A percentile compares a stretch with the other conserved stretches of the same genome.
phyloP scores from a whole-genome alignment of 2,113 vertebrate genomes.

The Melanerpes aurifrons region DNA sequence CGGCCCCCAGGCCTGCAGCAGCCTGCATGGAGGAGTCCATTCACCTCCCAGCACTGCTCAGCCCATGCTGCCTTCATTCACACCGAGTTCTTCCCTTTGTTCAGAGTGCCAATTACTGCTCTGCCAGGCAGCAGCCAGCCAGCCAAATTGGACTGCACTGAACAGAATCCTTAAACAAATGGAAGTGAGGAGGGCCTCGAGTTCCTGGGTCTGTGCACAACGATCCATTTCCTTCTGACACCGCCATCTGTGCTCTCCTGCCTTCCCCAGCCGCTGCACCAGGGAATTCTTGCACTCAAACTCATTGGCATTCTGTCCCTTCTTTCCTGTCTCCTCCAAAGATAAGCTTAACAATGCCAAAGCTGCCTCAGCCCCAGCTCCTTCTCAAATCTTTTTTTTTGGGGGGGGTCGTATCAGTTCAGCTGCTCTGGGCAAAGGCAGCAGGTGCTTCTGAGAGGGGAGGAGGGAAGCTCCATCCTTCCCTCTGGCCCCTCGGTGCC shows the following conservation, averaged over 20 bases:
- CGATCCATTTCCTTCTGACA: neutral
- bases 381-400: neutral
- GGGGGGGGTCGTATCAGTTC: neutral
- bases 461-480: neutral
- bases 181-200: neutral
- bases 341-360: neutral
- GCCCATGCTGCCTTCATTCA: neutral
- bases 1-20: neutral
- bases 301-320: slow-evolving; percentile 28
- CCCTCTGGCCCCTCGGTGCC: neutral
- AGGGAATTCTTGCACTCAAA: neutral
- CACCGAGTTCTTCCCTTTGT: neutral
- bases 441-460: neutral
- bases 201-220: neutral
- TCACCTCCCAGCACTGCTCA: neutral
- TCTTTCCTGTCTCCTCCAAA: slow-evolving; percentile 9
- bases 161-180: slow-evolving; percentile 3
- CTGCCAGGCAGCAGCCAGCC: neutral
- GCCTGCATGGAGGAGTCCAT: neutral
- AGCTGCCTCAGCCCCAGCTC: neutral
- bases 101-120: neutral
- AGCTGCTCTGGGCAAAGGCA: neutral
- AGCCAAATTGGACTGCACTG: neutral
- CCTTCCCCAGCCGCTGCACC: neutral
- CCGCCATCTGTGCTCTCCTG: neutral